These are phyloP conservation scores for Scaptomyza caliginosa DNA, from an alignment of 2,888 invertebrate species.

Conservation along the genomic window DNA sequence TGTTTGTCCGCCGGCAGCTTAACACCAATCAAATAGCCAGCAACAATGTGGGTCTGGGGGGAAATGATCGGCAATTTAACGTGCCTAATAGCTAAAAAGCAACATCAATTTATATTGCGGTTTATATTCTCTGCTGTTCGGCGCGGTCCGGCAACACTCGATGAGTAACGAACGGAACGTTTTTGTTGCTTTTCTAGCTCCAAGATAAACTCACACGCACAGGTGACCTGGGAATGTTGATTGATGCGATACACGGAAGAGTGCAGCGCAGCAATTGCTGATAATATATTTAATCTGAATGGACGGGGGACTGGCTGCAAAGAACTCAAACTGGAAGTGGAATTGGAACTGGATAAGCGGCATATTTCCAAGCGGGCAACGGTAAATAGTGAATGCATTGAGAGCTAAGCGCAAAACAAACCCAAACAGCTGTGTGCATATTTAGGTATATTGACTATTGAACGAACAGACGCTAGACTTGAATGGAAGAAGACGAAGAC, in stretches of 20 bases:
- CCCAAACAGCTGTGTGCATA: conserved; percentile 33
- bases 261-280: conserved; percentile 28
- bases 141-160: conserved; percentile 14
- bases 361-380: conserved; percentile 48
- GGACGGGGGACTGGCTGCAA: conserved; percentile 1
- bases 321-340: conserved; percentile 33
- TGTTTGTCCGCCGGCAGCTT: conserved; percentile 45
- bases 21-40: conserved; percentile 62
- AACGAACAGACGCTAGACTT: conserved; percentile 20
- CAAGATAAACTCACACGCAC: conserved; percentile 50
- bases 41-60: conserved; percentile 43
- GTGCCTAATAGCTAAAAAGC: conserved; percentile 53
- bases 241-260: conserved; percentile 61
- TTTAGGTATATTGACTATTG: conserved; percentile 8
- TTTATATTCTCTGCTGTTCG: conserved; percentile 43
- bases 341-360: conserved; percentile 60
- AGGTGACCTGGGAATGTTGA: conserved; percentile 35
- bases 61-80: conserved; percentile 58
- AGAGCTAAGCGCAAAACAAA: conserved; percentile 13
- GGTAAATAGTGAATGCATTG: conserved; percentile 51
- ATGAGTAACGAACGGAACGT: conserved; percentile 62
- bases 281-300: conserved; percentile 48
- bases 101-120: conserved; percentile 53
- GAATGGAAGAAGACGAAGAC: conserved; percentile 18
- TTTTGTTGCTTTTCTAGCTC: conserved; percentile 16